Percentiles rank a stretch among this genome's conserved stretches.
phyloP scores from a whole-genome alignment of 2,888 invertebrate genomes.

The Parnassius mnemosyne region DNA sequence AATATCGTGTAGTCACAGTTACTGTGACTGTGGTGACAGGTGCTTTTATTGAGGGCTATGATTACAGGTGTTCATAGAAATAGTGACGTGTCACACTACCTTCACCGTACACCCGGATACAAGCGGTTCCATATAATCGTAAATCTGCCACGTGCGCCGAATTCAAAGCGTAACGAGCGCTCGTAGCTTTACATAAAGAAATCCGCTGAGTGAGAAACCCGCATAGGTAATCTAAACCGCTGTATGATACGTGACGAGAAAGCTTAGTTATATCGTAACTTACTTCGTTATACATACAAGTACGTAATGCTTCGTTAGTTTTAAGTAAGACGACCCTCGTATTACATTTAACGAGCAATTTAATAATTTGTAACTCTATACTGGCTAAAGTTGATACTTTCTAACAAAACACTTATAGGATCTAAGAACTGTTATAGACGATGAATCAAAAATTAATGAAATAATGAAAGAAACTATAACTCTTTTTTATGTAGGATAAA shows the following conservation, averaged over 20 bases:
- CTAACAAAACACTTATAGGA: no score
- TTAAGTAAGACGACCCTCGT: slow-evolving; percentile 1
- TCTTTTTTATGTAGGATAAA: no score
- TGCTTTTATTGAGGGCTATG: background rate
- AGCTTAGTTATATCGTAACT: slow-evolving; percentile 43
- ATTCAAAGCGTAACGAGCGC: slow-evolving; percentile 48
- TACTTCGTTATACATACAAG: slow-evolving; percentile 14
- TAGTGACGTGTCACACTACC: slow-evolving; percentile 8
- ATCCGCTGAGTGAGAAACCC: slow-evolving; percentile 57
- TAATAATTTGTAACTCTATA: slow-evolving; percentile 16
- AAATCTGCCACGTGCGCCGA: slow-evolving; percentile 61
- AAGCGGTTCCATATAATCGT: slow-evolving; percentile 57
- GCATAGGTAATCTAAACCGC: slow-evolving; percentile 67
- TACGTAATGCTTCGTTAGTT: slow-evolving; percentile 8
- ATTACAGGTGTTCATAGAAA: slow-evolving; percentile 7
- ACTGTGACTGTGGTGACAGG: no score
- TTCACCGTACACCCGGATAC: slow-evolving; percentile 45
- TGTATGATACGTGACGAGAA: slow-evolving; percentile 65
- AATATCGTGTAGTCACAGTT: no score
- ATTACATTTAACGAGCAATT: slow-evolving; percentile 13
- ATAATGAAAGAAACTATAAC: no score
- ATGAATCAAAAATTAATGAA: no score
- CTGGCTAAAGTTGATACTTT: no score
- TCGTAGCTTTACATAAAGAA: slow-evolving; percentile 40
- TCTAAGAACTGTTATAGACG: no score